Evolutionary conservation across 2,797 vertebrate species (phyloP), one percentile per base, ranked within the genome.

Genomic region (Apogon hyalosoma): DNA sequence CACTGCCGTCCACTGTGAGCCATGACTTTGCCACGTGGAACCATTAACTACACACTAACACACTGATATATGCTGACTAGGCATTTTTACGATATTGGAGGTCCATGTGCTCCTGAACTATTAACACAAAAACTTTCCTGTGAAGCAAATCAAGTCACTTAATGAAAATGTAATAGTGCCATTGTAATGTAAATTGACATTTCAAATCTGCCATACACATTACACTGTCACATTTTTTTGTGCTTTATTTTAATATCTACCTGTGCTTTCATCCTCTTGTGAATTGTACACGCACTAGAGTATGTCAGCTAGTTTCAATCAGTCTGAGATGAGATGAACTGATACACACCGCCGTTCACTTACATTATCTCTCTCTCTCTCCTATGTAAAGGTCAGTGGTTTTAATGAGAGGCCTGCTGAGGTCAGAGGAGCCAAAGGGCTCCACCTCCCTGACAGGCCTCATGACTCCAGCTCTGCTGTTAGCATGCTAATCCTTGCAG

Each of bases 391-490:
- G 87, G 87, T 90, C 84, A 87, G 74, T 64, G 70, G 69, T 83
- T 92, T 90, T 92, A 91, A 93, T 86, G 90, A 90, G 81, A 76
- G 63, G 62, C 62, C 63, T 3, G 18, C 12, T 2, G 83, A 85
- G 89, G 88, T 90, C 88, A 88, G 64, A 60, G 24, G 39, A 83
- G 80, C 66, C 63, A 80, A 55, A 85, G 77, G 83, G 65, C 75
- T 73, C 68, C 80, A 63, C 80, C 73, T 72, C 58, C 57, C 54
- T 79, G 75, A 86, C 83, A 80, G 76, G 62, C 50, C 54, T 54
- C 79, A 71, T 82, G 78, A 86, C 83, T 86, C 82, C 77, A 51
- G 48, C 67, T 72, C 79, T 53, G 69, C 79, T 69, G 73, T 88
- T 85, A 86, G 84, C 87, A 90, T 91, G 84, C 79, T 87, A 86